phyloP scores from a whole-genome alignment of 2,888 invertebrate genomes.

The Teleiodes luculella region DNA sequence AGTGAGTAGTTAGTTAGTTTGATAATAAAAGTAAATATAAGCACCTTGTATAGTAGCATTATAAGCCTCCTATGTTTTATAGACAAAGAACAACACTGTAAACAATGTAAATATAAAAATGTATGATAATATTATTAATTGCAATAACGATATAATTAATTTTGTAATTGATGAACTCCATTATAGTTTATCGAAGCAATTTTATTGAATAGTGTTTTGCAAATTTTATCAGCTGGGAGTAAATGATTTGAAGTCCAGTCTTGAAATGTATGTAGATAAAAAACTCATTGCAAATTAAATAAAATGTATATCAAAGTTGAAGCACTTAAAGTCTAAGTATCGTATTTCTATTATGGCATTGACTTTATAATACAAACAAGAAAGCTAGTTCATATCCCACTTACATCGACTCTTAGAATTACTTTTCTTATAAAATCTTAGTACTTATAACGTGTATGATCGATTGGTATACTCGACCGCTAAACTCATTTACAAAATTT shows the following conservation, averaged over 20 bases:
- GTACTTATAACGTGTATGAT: constrained; percentile 38
- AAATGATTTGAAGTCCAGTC: too few relatives aligned
- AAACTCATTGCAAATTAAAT: too few relatives aligned
- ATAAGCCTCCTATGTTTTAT: not conserved
- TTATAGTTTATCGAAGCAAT: not conserved
- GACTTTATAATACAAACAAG: constrained; percentile 33
- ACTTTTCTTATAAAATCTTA: constrained; percentile 40
- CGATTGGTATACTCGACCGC: constrained; percentile 37
- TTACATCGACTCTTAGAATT: constrained; percentile 43
- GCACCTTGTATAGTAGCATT: not conserved
- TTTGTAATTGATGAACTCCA: constrained; percentile 2
- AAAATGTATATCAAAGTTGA: too few relatives aligned
- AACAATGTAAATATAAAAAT: not conserved
- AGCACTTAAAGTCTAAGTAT: too few relatives aligned
- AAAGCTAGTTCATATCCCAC: constrained; percentile 52
- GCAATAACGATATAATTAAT: not conserved
- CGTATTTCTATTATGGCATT: too few relatives aligned
- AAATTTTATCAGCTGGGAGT: not conserved
- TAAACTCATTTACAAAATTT: constrained; percentile 27
- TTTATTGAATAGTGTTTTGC: not conserved
- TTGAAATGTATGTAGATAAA: too few relatives aligned
- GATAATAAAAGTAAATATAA: not conserved
- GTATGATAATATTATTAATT: constrained; percentile 5
- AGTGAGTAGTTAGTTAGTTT: too few relatives aligned
- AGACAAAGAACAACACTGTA: not conserved